Evolutionary conservation across 1,140 invertebrate genomes (phyloP).

Genomic region (Drosophila arawakana): DNA sequence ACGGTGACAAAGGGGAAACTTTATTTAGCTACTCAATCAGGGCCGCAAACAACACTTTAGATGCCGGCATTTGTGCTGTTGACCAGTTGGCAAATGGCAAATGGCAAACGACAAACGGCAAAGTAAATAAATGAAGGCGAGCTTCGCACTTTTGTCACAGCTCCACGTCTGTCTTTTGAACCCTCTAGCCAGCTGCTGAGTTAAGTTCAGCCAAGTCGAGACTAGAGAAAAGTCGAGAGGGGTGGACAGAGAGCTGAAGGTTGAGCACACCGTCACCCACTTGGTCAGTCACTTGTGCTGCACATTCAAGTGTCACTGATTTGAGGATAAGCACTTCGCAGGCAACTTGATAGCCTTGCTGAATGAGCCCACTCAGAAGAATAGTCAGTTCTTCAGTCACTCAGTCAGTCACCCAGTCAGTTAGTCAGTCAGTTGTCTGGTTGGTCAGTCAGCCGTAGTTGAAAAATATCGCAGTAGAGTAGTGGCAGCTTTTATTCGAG

Average conservation of each 20-base stretch:
- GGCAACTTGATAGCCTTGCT: slow-evolving; percentile 75
- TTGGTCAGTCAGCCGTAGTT: slow-evolving; percentile 67
- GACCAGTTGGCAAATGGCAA: slow-evolving; percentile 53
- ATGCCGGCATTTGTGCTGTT: slow-evolving; percentile 59
- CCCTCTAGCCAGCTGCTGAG: background rate
- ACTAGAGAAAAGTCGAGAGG: background rate
- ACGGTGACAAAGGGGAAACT: slow-evolving; percentile 39
- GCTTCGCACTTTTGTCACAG: slow-evolving; percentile 65
- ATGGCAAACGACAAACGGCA: slow-evolving; percentile 45
- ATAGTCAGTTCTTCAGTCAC: slow-evolving; percentile 19
- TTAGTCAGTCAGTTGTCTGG: slow-evolving; percentile 25
- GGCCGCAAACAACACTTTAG: slow-evolving; percentile 71
- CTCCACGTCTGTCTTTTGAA: background rate
- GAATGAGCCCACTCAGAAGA: slow-evolving; percentile 41
- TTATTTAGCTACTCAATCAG: slow-evolving; percentile 79
- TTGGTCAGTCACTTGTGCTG: slow-evolving; percentile 82
- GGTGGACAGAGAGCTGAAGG: slow-evolving; percentile 6
- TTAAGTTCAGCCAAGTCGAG: slow-evolving; percentile 20
- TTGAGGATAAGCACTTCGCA: slow-evolving; percentile 83
- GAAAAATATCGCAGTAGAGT: slow-evolving; percentile 70
- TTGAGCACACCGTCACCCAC: slow-evolving; percentile 58
- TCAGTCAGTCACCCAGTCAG: slow-evolving; percentile 17
- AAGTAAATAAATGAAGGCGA: slow-evolving; percentile 75
- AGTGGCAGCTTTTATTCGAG: slow-evolving; percentile 65
- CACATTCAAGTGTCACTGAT: slow-evolving; percentile 82